Percentiles rank a stretch among this genome's conserved stretches.
Conservation (phyloP, 2,888 invertebrate genomes). For the Chloroclysta siterata region DNA sequence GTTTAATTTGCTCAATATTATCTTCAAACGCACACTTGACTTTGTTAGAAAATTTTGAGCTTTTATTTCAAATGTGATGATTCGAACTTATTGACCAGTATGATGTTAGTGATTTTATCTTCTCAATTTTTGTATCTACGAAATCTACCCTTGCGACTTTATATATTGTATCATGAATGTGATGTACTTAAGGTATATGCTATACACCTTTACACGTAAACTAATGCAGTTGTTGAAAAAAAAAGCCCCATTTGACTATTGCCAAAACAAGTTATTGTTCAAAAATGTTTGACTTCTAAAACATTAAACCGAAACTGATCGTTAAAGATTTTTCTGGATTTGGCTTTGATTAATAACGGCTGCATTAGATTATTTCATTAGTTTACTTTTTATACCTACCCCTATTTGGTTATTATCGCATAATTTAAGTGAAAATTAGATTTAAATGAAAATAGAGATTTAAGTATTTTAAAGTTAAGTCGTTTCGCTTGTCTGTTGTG, state of each 20-base stretch:
- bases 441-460: slow-evolving; percentile 47
- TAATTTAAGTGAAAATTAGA: slow-evolving; percentile 53
- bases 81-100: slow-evolving; percentile 71
- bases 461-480: slow-evolving; percentile 55
- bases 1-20: slow-evolving; percentile 47
- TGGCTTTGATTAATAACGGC: slow-evolving; percentile 4
- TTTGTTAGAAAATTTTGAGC: slow-evolving; percentile 47
- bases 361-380: slow-evolving; percentile 26
- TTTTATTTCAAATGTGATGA: slow-evolving; percentile 65
- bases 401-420: slow-evolving; percentile 38
- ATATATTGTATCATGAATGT: slow-evolving; percentile 54
- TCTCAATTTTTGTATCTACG: slow-evolving; percentile 64
- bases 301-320: background rate
- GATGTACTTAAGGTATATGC: slow-evolving; percentile 38
- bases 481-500: slow-evolving; percentile 57
- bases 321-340: too few species aligned
- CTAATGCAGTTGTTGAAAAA: slow-evolving; percentile 20
- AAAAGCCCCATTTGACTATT: background rate
- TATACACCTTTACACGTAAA: slow-evolving; percentile 43
- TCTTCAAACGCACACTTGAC: slow-evolving; percentile 41
- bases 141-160: slow-evolving; percentile 47
- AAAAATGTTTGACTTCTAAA: background rate
- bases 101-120: slow-evolving; percentile 68
- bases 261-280: background rate
- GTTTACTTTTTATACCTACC: slow-evolving; percentile 40